Percentiles rank a stretch among this genome's conserved stretches.
Evolutionary conservation across 1,140 invertebrate species (phyloP).

Genomic region (Zaprionus nigranus): DNA sequence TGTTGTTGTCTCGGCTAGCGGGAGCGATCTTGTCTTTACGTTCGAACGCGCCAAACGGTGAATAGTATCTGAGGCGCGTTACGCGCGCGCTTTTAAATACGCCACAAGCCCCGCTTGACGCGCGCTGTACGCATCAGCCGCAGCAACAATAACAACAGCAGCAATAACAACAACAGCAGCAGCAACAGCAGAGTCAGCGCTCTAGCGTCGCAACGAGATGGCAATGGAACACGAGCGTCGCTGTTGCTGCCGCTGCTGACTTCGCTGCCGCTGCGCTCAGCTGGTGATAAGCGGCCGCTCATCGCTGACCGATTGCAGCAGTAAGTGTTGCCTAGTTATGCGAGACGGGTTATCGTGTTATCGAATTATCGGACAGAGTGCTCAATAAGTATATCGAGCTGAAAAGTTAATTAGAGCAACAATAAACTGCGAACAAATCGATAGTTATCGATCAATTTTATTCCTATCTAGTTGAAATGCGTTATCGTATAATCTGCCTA

Average conservation of each 20-base stretch:
- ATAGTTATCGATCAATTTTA: no score
- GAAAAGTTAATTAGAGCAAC: not conserved
- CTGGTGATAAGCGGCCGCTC: slow-evolving; percentile 19
- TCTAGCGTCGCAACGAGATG: slow-evolving; percentile 35
- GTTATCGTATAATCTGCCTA: no score
- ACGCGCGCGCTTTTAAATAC: slow-evolving; percentile 74
- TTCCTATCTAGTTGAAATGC: no score
- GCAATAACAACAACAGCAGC: slow-evolving; percentile 12
- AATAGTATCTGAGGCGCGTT: slow-evolving; percentile 72
- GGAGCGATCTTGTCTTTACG: slow-evolving; percentile 43
- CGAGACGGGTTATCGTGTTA: slow-evolving; percentile 11
- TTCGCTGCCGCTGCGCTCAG: slow-evolving; percentile 26
- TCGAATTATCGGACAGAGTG: not conserved
- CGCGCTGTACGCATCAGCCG: slow-evolving; percentile 28
- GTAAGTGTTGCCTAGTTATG: slow-evolving; percentile 28
- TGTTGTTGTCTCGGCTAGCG: slow-evolving; percentile 21
- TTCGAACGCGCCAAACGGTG: slow-evolving; percentile 64
- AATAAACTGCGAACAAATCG: no score
- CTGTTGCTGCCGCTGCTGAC: not conserved
- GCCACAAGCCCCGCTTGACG: slow-evolving; percentile 23
- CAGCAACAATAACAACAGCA: slow-evolving; percentile 14
- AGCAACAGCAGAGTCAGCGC: slow-evolving; percentile 1
- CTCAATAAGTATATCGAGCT: not conserved
- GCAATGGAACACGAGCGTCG: slow-evolving; percentile 43
- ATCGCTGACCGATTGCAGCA: slow-evolving; percentile 23